A percentile compares a stretch with the other conserved stretches of the same genome.
Evolutionary conservation across 2,888 invertebrate genomes (phyloP).

Genomic region (Punctoribates punctum): DNA sequence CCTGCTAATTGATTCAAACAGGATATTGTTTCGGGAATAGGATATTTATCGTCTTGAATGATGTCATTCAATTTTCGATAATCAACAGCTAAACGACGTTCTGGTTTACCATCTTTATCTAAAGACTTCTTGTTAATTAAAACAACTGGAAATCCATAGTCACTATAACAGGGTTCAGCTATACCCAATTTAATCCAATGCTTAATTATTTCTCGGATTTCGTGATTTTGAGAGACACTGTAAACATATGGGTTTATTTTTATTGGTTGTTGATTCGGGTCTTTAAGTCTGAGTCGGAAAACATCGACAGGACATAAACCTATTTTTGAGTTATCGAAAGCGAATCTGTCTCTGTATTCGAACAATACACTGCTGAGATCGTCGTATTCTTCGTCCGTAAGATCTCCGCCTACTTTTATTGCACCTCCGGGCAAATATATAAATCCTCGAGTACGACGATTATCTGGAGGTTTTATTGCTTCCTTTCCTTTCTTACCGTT

Average conservation of each 20-base stretch:
- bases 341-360: not conserved
- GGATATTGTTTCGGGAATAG: not conserved
- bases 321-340: not conserved
- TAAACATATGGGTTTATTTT: not conserved
- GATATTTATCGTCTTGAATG: constrained; percentile 3
- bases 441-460: too few species aligned
- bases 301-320: not conserved
- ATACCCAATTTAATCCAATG: not conserved
- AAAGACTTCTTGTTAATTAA: constrained; percentile 26
- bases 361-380: not conserved
- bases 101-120: not conserved
- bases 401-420: not conserved
- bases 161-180: not conserved
- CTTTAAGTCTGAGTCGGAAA: not conserved
- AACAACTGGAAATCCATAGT: constrained; percentile 34
- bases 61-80: constrained; percentile 10
- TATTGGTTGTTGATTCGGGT: not conserved
- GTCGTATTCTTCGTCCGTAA: not conserved
- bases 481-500: too few species aligned
- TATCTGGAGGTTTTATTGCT: too few species aligned
- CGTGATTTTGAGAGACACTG: not conserved
- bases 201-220: not conserved
- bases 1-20: not conserved
- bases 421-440: not conserved
- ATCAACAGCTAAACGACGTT: constrained; percentile 28